phyloP scores from a whole-genome alignment of 2,888 invertebrate genomes.

The Heterodera filipjevi region DNA sequence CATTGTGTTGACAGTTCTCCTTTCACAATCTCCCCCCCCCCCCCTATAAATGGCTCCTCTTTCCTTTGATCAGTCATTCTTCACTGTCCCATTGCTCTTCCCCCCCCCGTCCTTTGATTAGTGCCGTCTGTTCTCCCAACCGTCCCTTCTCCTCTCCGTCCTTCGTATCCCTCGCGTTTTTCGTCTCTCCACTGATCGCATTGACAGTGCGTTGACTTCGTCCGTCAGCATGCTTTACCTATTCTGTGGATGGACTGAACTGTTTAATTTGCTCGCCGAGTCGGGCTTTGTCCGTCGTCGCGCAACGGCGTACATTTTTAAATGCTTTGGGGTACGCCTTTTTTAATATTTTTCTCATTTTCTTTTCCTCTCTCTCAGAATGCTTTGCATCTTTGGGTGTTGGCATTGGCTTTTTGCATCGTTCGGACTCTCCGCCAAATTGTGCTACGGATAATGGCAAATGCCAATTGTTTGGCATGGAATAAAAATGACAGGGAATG shows the following conservation, averaged over 20 bases:
- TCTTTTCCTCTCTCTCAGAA: not conserved
- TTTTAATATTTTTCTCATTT: not conserved
- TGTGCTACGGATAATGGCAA: constrained; percentile 33
- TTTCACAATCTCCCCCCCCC: not conserved
- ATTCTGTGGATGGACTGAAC: constrained; percentile 51
- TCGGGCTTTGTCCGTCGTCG: constrained; percentile 47
- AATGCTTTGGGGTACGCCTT: constrained; percentile 48
- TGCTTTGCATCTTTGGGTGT: constrained; percentile 19
- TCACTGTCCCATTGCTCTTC: not conserved
- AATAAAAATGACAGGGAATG: constrained; percentile 17
- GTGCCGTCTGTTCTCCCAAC: constrained; percentile 24
- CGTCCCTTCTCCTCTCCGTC: constrained; percentile 16
- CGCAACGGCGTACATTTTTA: constrained; percentile 47
- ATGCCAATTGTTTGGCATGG: constrained; percentile 36
- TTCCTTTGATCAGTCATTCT: constrained; percentile 11
- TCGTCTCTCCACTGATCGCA: constrained; percentile 2
- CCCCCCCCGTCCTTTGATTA: not conserved
- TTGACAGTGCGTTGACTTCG: constrained; percentile 25
- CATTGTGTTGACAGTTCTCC: too few species aligned
- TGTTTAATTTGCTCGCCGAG: constrained; percentile 53
- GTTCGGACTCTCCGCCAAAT: constrained; percentile 17
- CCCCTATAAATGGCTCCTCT: too few species aligned
- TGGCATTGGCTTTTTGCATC: constrained; percentile 18
- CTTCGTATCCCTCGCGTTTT: constrained; percentile 14
- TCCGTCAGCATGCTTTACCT: constrained; percentile 53